Evolutionary conservation across 2,888 invertebrate species (phyloP), one percentile per base, ranked within the genome.

Genomic region (Troglohyphantes excavatus): DNA sequence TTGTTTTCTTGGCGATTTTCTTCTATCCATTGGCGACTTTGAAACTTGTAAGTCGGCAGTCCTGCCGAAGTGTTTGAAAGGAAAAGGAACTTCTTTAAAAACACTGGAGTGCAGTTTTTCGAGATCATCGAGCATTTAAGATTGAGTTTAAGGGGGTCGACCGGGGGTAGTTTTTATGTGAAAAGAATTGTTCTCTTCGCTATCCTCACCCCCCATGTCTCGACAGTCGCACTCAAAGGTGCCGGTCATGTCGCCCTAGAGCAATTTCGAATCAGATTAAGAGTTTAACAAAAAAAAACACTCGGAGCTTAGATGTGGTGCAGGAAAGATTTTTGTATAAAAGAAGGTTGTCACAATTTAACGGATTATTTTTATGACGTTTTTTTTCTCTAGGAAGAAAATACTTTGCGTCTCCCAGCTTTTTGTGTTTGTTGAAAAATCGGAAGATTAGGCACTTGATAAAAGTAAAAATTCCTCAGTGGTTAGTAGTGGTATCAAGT

Each of bases 181-280:
- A 67, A 43, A 39, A 17, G 59, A 86, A 86, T 70, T 78, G 78
- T 76, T 59, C 68, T 33, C 73, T 21, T 23, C 29, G 9, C 19
- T 33, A 9, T 39, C 65, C 73, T 70, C 29, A 13, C 68, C 63
- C 17, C 6, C 17, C 21, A 13, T 53, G 23, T 39, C 43, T 79
- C 29, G 43, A 53, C 27, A 2, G 43, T 43, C 46, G 33, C 65
- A 33, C 29, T 46, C 13, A 63, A 63, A 43, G 46, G 46, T 46
- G 83, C 81, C 81, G 81, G 65, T 21, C 29, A 26, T n/a, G 75
- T 68, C 23, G 39, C 84, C 73, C 1, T 61, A 19, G 17, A 29
- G 83, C 27, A 68, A 33, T 79, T 72, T 72, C 33, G 70, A 82
- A 82, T 82, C 88, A 89, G 88, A 89, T 89, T 89, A 89, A 76